phyloP scores from a whole-genome alignment of 2,888 invertebrate species.

The Orchesella flavescens region DNA sequence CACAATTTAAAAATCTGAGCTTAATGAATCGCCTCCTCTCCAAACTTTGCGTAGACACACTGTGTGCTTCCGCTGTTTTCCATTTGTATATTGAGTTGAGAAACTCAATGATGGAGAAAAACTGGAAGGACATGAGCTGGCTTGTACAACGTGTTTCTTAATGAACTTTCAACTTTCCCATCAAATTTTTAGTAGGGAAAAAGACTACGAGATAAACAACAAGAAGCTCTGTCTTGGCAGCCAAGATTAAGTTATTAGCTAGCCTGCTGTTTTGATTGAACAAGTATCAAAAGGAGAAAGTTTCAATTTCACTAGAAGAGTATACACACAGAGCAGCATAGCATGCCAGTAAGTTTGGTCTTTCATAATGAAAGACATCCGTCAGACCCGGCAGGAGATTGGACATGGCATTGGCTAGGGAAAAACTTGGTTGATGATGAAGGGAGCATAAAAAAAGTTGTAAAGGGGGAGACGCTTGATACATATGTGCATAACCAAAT shows the following conservation, averaged over 20 bases:
- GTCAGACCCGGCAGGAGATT: not conserved
- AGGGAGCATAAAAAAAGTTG: not conserved
- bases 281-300: slow-evolving; percentile 12
- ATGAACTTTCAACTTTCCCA: too few relatives aligned
- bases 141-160: too few relatives aligned
- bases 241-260: slow-evolving; percentile 50
- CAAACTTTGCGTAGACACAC: not conserved
- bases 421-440: not conserved
- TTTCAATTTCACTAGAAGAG: slow-evolving; percentile 27
- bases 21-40: not conserved
- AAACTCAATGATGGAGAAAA: too few relatives aligned
- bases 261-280: slow-evolving; percentile 48
- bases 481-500: not conserved
- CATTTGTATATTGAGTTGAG: too few relatives aligned
- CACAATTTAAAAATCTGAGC: not conserved
- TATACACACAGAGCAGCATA: not conserved
- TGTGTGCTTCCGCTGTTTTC: not conserved
- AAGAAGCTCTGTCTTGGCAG: too few relatives aligned
- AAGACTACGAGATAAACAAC: too few relatives aligned
- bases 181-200: too few relatives aligned
- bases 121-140: too few relatives aligned
- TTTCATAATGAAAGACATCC: slow-evolving; percentile 23
- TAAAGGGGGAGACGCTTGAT: not conserved
- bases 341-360: not conserved
- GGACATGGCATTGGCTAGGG: not conserved